Conservation (phyloP, 2,888 invertebrate species). For the Mesopsocus fuscifrons region DNA sequence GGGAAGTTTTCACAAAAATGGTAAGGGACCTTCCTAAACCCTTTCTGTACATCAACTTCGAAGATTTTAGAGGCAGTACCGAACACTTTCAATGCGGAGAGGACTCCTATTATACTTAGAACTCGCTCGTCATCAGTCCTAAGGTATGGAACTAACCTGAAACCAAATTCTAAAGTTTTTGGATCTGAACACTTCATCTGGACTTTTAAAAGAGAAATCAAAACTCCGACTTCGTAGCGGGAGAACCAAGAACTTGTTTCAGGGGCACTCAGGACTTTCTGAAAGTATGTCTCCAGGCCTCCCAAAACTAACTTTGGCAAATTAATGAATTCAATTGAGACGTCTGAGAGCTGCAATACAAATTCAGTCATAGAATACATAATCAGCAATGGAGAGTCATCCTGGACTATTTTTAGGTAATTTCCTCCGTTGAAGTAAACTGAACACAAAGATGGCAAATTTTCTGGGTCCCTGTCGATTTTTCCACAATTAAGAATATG, state of each 20-base stretch:
- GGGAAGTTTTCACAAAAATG: background rate
- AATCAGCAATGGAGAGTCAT: background rate
- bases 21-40: background rate
- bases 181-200: background rate
- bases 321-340: background rate
- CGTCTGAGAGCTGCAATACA: background rate
- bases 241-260: background rate
- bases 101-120: background rate
- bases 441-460: constrained; percentile 15
- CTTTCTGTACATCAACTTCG: background rate
- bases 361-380: background rate
- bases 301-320: background rate
- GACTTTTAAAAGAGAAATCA: background rate
- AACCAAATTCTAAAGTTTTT: background rate
- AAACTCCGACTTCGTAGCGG: background rate
- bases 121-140: background rate
- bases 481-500: constrained; percentile 5
- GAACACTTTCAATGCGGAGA: background rate
- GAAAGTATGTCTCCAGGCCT: background rate
- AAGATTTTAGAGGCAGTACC: background rate
- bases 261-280: background rate
- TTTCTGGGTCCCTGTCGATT: constrained; percentile 15
- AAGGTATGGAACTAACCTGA: background rate
- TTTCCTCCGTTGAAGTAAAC: constrained; percentile 6
- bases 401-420: background rate